Evolutionary conservation across 2,113 vertebrate species (phyloP).

Genomic region (Aegithalos caudatus): DNA sequence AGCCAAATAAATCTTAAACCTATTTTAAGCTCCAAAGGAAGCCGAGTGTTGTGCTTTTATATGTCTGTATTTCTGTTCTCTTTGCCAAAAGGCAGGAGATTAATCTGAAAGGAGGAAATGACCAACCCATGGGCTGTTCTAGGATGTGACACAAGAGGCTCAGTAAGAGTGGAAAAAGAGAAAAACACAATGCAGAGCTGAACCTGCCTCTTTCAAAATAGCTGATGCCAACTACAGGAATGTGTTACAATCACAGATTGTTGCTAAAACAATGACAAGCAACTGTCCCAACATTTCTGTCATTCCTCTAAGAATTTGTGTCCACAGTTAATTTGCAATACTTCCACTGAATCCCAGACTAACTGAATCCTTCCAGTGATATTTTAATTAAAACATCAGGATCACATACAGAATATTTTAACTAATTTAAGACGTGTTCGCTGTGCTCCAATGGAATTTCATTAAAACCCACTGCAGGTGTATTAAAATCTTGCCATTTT

Average conservation of each 20-base stretch:
- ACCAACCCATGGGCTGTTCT: not conserved
- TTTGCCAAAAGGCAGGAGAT: not conserved
- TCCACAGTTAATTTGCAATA: not conserved
- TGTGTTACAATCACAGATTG: not conserved
- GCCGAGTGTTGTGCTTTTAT: not conserved
- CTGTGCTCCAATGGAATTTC: constrained; percentile 8
- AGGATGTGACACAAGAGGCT: not conserved
- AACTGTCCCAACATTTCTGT: not conserved
- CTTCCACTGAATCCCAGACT: not conserved
- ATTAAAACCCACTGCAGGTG: constrained; percentile 56
- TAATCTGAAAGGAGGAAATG: not conserved
- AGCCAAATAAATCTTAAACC: not conserved
- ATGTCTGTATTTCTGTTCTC: not conserved
- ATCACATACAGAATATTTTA: constrained; percentile 11
- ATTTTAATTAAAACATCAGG: constrained; percentile 55
- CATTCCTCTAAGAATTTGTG: not conserved
- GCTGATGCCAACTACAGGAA: not conserved
- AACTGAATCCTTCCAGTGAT: not conserved
- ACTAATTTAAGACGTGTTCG: not conserved
- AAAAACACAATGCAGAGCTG: not conserved
- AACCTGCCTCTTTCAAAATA: not conserved
- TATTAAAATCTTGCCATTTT: constrained; percentile 19
- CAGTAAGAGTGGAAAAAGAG: not conserved
- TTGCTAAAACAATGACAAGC: not conserved
- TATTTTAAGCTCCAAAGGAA: not conserved